These are phyloP conservation scores for Chloropsis cyanopogon DNA, from an alignment of 2,113 vertebrate genomes.

Conservation along the genomic window DNA sequence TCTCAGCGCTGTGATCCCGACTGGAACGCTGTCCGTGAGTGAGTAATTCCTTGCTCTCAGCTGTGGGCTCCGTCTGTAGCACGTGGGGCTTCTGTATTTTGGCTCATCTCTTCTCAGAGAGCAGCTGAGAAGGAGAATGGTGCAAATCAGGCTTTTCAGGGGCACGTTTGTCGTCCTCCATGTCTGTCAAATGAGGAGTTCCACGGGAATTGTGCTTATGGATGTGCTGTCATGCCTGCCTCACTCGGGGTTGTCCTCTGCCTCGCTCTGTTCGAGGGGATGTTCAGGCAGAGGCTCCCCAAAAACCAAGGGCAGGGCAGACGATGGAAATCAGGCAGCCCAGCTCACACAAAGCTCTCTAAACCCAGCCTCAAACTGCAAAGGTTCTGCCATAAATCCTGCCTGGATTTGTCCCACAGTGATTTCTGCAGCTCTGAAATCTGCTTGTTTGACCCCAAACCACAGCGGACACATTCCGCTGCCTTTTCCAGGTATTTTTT, in stretches of 20 bases:
- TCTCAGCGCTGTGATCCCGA: constrained; percentile 42
- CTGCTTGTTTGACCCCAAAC: background rate
- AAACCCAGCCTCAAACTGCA: background rate
- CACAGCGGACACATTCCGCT: background rate
- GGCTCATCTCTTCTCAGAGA: background rate
- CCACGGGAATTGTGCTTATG: background rate
- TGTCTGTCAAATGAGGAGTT: background rate
- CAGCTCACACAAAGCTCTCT: background rate
- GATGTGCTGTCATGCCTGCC: background rate
- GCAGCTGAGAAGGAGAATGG: constrained; percentile 44
- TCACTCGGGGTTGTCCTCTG: rapidly evolving
- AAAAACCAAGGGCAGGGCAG: background rate
- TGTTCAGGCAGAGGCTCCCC: background rate
- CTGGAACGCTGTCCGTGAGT: background rate
- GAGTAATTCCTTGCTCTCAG: constrained; percentile 8
- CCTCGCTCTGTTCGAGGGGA: background rate
- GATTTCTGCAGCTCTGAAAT: background rate
- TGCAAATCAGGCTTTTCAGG: background rate
- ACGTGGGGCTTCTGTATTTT: constrained; percentile 8
- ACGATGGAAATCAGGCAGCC: background rate
- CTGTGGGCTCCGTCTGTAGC: constrained; percentile 32
- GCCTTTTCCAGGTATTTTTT: background rate
- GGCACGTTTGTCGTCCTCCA: background rate
- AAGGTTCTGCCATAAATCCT: background rate
- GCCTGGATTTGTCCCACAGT: rapidly evolving